Conservation (phyloP, 2,113 vertebrate species). For the Colossoma macropomum region DNA sequence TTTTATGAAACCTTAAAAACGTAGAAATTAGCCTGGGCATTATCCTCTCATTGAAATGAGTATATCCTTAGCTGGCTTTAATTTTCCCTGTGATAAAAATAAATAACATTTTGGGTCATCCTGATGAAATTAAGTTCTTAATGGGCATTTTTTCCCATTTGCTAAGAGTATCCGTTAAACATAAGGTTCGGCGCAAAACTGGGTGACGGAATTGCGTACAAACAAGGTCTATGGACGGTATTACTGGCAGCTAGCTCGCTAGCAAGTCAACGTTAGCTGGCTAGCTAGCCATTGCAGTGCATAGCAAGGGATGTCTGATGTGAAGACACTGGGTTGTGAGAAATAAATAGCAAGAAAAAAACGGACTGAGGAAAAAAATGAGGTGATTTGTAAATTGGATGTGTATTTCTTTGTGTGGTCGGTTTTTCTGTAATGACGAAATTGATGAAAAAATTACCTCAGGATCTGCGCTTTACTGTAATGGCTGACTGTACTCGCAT, state of each 20-base stretch:
- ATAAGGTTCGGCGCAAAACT: constrained; percentile 66
- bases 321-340: constrained; percentile 61
- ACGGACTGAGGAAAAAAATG: constrained; percentile 20
- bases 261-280: constrained; percentile 50
- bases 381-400: not conserved
- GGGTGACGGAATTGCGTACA: constrained; percentile 57
- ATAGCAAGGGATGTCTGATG: constrained; percentile 72
- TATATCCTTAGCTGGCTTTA: constrained; percentile 52
- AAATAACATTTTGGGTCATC: constrained; percentile 46
- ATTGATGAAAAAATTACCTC: constrained; percentile 62
- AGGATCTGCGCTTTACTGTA: constrained; percentile 82
- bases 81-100: constrained; percentile 35
- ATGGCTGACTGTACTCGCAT: constrained; percentile 92
- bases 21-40: not conserved
- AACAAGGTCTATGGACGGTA: constrained; percentile 57
- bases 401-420: not conserved
- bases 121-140: constrained; percentile 54
- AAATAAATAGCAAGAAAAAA: constrained; percentile 57
- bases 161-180: constrained; percentile 64
- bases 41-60: constrained; percentile 50
- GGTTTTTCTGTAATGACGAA: constrained; percentile 26
- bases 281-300: constrained; percentile 75
- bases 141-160: constrained; percentile 23
- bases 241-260: constrained; percentile 47
- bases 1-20: constrained; percentile 53